Conservation (phyloP, 2,113 vertebrate species). For the Heterotilapia buettikoferi region DNA sequence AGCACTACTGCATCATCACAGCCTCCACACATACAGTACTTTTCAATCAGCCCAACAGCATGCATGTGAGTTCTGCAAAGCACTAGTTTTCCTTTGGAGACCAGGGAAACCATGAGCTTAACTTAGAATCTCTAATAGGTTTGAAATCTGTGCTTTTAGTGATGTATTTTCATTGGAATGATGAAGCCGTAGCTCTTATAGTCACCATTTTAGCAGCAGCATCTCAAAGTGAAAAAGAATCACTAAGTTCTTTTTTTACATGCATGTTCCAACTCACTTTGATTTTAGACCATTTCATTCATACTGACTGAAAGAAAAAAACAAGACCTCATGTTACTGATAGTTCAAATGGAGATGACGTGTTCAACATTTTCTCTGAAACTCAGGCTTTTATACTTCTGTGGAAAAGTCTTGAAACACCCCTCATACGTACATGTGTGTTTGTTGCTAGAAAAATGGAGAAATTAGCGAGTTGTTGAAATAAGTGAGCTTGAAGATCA, state of each 20-base stretch:
- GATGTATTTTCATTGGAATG: not conserved
- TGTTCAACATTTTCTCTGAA: not conserved
- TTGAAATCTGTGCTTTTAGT: not conserved
- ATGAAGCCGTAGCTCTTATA: not conserved
- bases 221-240: not conserved
- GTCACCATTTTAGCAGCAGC: not conserved
- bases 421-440: not conserved
- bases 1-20: not conserved
- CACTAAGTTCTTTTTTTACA: not conserved
- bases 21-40: not conserved
- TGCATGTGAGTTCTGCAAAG: not conserved
- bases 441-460: not conserved
- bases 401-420: not conserved
- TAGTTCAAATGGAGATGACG: not conserved
- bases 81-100: not conserved
- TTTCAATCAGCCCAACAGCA: not conserved
- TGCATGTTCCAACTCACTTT: not conserved
- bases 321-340: not conserved
- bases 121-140: not conserved
- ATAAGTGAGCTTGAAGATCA: not conserved
- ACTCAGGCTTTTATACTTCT: not conserved
- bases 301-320: not conserved
- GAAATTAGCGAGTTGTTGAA: not conserved
- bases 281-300: not conserved
- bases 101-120: not conserved